A percentile compares a stretch with the other conserved stretches of the same genome.
phyloP scores from a whole-genome alignment of 2,113 vertebrate species.

The Misgurnus mizolepis region DNA sequence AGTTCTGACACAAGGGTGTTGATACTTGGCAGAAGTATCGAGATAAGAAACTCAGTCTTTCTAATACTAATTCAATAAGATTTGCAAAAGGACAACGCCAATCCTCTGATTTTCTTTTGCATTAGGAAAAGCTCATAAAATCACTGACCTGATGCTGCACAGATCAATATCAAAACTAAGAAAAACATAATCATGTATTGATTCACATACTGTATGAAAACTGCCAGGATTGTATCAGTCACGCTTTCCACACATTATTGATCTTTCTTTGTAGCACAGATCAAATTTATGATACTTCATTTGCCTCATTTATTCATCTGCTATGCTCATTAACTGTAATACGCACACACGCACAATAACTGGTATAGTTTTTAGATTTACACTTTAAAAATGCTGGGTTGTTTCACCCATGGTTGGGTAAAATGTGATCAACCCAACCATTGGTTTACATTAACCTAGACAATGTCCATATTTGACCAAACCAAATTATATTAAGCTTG shows the following conservation, averaged over 20 bases:
- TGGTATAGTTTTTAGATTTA: too few relatives aligned
- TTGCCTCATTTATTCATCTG: too few relatives aligned
- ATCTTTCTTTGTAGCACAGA: neutral
- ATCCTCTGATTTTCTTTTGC: slow-evolving; percentile 31
- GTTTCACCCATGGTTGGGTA: too few relatives aligned
- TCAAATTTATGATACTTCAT: too few relatives aligned
- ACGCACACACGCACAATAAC: too few relatives aligned
- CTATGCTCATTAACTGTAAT: too few relatives aligned
- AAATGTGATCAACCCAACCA: too few relatives aligned
- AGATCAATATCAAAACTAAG: slow-evolving; percentile 15
- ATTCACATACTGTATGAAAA: slow-evolving; percentile 28
- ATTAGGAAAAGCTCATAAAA: slow-evolving; percentile 33
- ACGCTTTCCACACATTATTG: neutral
- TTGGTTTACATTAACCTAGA: too few relatives aligned
- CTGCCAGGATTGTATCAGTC: slow-evolving; percentile 46
- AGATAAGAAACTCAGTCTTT: slow-evolving; percentile 40
- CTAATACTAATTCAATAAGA: slow-evolving; percentile 49
- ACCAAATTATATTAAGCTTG: too few relatives aligned
- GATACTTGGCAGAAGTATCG: slow-evolving; percentile 34
- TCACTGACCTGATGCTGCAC: slow-evolving; percentile 2
- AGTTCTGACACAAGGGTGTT: neutral
- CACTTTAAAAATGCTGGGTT: too few relatives aligned
- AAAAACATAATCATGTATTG: slow-evolving; percentile 50
- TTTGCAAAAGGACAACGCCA: slow-evolving; percentile 52
- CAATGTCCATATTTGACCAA: too few relatives aligned